A percentile compares a stretch with the other conserved stretches of the same genome.
Conservation (phyloP, 2,888 invertebrate genomes). For the Griposia aprilina region DNA sequence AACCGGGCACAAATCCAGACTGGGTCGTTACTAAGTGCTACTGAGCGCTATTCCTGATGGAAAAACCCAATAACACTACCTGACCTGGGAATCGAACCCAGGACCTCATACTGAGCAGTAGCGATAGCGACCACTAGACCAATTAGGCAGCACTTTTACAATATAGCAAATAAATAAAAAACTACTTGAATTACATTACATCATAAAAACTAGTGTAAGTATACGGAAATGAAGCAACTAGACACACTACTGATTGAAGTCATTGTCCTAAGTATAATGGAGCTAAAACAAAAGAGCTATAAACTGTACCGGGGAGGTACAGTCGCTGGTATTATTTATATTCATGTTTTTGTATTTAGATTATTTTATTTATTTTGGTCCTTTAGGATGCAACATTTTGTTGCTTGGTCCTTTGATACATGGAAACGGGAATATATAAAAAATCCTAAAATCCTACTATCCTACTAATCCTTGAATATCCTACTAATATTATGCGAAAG, state of each 20-base stretch:
- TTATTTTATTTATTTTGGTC: constrained; percentile 5
- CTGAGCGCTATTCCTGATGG: too few relatives aligned
- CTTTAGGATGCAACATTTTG: neutral
- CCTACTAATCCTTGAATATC: too few relatives aligned
- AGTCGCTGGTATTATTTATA: constrained; percentile 2
- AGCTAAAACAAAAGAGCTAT: constrained; percentile 45
- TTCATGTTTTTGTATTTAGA: neutral
- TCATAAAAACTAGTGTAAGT: neutral
- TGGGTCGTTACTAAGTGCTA: too few relatives aligned
- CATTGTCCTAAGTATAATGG: constrained; percentile 53
- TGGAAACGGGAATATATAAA: too few relatives aligned
- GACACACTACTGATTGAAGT: neutral
- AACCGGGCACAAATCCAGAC: too few relatives aligned
- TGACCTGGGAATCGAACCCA: too few relatives aligned
- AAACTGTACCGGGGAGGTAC: constrained; percentile 14
- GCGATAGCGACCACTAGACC: too few relatives aligned
- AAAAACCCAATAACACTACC: too few relatives aligned
- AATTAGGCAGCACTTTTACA: too few relatives aligned
- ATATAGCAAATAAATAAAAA: neutral
- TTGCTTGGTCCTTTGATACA: neutral
- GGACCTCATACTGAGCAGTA: too few relatives aligned
- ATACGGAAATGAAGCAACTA: constrained; percentile 44
- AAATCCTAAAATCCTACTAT: too few relatives aligned
- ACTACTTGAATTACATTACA: constrained; percentile 18
- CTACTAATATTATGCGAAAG: neutral